Evolutionary conservation across 2,888 invertebrate species (phyloP).

Genomic region (Dicyrtoma fusca): DNA sequence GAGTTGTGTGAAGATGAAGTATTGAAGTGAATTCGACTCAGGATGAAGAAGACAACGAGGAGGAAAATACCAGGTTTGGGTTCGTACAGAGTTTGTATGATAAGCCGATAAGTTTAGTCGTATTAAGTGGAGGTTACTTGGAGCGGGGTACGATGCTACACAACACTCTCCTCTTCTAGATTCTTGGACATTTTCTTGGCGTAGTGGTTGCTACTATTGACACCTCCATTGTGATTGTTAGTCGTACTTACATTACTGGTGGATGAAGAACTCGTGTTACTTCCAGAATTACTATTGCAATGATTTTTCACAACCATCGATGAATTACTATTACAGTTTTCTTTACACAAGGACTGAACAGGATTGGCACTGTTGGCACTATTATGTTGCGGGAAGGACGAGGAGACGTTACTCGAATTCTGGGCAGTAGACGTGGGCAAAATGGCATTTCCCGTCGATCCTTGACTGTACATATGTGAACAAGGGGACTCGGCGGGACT

Average conservation of each 20-base stretch:
- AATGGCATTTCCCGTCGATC: slow-evolving; percentile 13
- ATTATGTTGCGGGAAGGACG: slow-evolving; percentile 42
- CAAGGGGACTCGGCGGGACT: slow-evolving; percentile 54
- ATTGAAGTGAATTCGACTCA: slow-evolving; percentile 20
- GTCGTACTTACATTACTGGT: slow-evolving; percentile 18
- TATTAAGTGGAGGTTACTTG: neutral
- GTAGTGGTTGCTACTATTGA: slow-evolving; percentile 43
- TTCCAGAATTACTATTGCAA: slow-evolving; percentile 30
- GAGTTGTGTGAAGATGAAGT: slow-evolving; percentile 9
- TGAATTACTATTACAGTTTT: slow-evolving; percentile 31
- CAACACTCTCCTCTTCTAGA: slow-evolving; percentile 57
- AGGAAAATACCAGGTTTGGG: slow-evolving; percentile 16
- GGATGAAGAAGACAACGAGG: neutral
- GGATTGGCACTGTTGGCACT: slow-evolving; percentile 55
- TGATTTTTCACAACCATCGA: slow-evolving; percentile 48
- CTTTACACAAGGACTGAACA: slow-evolving; percentile 35
- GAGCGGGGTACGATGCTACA: slow-evolving; percentile 39
- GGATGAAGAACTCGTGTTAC: slow-evolving; percentile 28
- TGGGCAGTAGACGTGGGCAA: slow-evolving; percentile 6
- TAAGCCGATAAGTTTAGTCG: slow-evolving; percentile 7
- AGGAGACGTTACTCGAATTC: slow-evolving; percentile 21
- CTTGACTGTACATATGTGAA: slow-evolving; percentile 51
- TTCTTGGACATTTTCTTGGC: slow-evolving; percentile 56
- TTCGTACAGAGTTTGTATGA: neutral
- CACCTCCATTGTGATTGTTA: slow-evolving; percentile 45